phyloP scores from a whole-genome alignment of 2,797 vertebrate genomes.

The Acanthiza pusilla region DNA sequence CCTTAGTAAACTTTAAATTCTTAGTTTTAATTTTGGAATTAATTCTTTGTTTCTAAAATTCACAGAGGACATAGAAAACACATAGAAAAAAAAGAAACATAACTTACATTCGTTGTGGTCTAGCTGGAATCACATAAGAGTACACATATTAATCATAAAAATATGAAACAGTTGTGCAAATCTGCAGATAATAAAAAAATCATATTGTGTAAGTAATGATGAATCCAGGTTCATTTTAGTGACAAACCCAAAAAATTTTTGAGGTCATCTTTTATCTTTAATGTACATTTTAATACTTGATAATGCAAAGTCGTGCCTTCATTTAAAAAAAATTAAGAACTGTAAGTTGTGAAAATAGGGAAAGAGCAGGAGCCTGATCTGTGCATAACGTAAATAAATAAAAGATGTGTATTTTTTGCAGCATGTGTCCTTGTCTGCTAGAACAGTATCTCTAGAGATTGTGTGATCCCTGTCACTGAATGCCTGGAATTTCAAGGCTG shows the following conservation, averaged over 20 bases:
- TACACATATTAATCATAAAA: background rate
- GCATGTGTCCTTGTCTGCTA: background rate
- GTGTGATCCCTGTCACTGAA: background rate
- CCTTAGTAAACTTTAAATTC: background rate
- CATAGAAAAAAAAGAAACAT: background rate
- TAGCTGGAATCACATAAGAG: background rate
- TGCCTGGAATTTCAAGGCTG: background rate
- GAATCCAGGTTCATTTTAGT: background rate
- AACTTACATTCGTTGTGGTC: background rate
- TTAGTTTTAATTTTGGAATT: background rate
- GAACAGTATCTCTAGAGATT: background rate
- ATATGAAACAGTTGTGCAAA: background rate
- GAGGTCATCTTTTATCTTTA: background rate
- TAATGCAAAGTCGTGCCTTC: background rate
- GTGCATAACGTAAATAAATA: background rate
- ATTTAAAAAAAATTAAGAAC: background rate
- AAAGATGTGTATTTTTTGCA: background rate
- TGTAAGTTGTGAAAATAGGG: background rate
- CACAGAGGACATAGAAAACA: background rate
- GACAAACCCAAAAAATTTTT: background rate
- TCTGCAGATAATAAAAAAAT: background rate
- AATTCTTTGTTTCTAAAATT: background rate
- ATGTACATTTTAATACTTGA: background rate
- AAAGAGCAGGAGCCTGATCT: background rate
- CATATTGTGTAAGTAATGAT: background rate